Evolutionary conservation across 1,140 invertebrate genomes (phyloP).

Genomic region (Thaumetopoea pityocampa): DNA sequence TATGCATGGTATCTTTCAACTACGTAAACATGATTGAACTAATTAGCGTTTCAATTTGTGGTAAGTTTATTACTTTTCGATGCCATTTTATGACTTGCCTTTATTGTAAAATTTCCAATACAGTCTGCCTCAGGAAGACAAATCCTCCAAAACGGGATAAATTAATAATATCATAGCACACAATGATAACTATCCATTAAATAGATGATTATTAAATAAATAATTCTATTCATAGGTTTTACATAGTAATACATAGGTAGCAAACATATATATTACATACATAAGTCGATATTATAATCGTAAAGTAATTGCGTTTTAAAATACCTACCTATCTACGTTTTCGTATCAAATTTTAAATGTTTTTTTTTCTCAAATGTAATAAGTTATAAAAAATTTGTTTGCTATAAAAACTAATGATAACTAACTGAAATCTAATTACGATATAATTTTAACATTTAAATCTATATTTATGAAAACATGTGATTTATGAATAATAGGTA

Average conservation of each 20-base stretch:
- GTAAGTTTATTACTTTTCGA: too few species aligned
- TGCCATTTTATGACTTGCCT: constrained; percentile 1
- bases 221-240: constrained; percentile 18
- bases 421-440: constrained; percentile 24
- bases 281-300: constrained; percentile 48
- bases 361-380: constrained; percentile 34
- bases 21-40: too few species aligned
- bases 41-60: too few species aligned
- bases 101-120: too few species aligned
- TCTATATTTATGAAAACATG: constrained; percentile 14
- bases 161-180: constrained; percentile 24
- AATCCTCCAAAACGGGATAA: constrained; percentile 17
- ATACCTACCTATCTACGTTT: constrained; percentile 71
- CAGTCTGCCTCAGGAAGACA: constrained; percentile 20
- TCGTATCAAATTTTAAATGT: constrained; percentile 66
- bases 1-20: too few species aligned
- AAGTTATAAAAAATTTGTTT: constrained; percentile 33
- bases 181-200: constrained; percentile 19
- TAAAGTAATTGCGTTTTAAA: constrained; percentile 69
- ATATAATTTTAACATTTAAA: constrained; percentile 4
- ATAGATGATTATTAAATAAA: constrained; percentile 24
- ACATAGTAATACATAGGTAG: constrained; percentile 18
- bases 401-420: constrained; percentile 18
- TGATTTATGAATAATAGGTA: constrained; percentile 2
- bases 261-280: constrained; percentile 21